Conservation (phyloP, 2,888 invertebrate genomes). For the Ochropacha duplaris region DNA sequence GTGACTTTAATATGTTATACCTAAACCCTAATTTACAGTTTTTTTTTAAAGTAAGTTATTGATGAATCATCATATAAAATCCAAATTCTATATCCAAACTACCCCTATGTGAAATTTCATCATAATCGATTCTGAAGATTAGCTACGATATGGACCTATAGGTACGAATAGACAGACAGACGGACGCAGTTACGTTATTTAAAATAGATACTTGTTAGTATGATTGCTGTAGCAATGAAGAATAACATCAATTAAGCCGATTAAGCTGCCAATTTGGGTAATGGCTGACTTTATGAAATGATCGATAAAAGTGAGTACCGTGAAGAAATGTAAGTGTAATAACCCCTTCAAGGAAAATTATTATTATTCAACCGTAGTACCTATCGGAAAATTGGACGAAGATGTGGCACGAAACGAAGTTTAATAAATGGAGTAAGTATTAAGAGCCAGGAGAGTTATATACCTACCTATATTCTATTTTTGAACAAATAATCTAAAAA, state of each 20-base stretch:
- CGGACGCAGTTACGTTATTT: too few relatives aligned
- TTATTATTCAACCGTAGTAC: constrained; percentile 23
- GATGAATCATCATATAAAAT: too few relatives aligned
- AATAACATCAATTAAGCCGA: too few relatives aligned
- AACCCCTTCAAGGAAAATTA: constrained; percentile 26
- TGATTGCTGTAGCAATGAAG: too few relatives aligned
- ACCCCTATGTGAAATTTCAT: not conserved
- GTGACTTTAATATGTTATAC: too few relatives aligned
- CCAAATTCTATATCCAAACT: not conserved
- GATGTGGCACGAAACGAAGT: constrained; percentile 26
- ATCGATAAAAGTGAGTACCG: not conserved
- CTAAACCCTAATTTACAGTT: too few relatives aligned
- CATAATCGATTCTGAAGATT: too few relatives aligned
- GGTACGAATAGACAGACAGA: too few relatives aligned
- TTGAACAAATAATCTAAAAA: not conserved
- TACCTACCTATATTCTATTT: too few relatives aligned
- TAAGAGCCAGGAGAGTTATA: constrained; percentile 10
- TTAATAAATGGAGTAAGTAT: constrained; percentile 21
- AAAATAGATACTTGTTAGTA: too few relatives aligned
- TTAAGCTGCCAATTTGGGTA: not conserved
- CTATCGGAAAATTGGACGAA: constrained; percentile 36
- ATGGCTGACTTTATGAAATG: not conserved
- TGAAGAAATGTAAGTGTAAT: constrained; percentile 22
- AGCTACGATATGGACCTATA: too few relatives aligned
- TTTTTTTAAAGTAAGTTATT: too few relatives aligned